Evolutionary conservation across 1,140 invertebrate genomes (phyloP), one percentile per base, ranked within the genome.

Genomic region (Protaetia brevitarsis): DNA sequence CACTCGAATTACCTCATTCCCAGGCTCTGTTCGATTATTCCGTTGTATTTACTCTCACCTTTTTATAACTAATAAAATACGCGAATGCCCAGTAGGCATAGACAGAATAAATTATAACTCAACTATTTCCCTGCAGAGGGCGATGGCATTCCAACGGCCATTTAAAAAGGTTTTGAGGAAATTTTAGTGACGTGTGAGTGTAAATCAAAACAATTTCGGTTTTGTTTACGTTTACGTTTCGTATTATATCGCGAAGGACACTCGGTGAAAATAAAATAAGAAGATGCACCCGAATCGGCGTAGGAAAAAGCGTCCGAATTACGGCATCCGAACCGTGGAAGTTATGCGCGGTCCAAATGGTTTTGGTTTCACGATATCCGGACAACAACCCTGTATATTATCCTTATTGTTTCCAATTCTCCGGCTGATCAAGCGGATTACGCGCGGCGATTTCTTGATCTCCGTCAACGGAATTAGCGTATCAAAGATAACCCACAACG

Each of bases 361-460:
- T 6, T 96, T 93, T 78, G 94, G 94, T 5, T 96, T 96, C 74
- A 96, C 94, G 10, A 94, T 96, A 69, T 95, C 93, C n/a, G 94
- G 94, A 0, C 93, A 96, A 73, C 90, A 93, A 71, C 94, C 94
- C 0, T 95, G 93, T 77, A 89, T 95, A 69, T 81, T 96, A 8
- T 93, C 92, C 71, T 94, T 77, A 95, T 95, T 71, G 92, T 94
- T 1, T 81, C 84, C 66, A 88, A 89, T 67, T 94, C 92, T 73
- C 92, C 93, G 2, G 93, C 93, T 0, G 91, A 94, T 69, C 81
- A 83, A 64, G 93, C 93, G 94, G 94, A 2, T 81, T 98, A 10
- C 85, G 93, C 37, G 89, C 93, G 95, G 95, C 0, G 94, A 97
- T 78, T 95, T 94, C 73, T 81, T 98, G 7, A 88, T 97, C 7